Evolutionary conservation across 2,113 vertebrate species (phyloP).

Genomic region (Urocynchramus pylzowi): DNA sequence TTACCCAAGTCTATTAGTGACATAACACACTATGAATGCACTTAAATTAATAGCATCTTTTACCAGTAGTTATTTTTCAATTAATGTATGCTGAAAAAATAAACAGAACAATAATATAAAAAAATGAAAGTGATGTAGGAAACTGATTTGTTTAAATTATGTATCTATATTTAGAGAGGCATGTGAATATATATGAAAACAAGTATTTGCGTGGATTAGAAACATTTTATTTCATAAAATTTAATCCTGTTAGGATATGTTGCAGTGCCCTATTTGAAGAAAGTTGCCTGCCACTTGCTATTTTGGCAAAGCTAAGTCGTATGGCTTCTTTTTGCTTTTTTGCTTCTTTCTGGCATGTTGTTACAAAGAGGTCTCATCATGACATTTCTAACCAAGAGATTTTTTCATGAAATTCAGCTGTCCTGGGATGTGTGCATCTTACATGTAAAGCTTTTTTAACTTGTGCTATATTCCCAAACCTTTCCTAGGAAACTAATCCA

Average conservation of each 20-base stretch:
- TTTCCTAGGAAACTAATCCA: neutral
- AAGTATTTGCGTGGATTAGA: neutral
- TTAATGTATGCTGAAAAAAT: conserved; percentile 69
- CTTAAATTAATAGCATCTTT: conserved; percentile 75
- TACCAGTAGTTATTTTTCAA: conserved; percentile 71
- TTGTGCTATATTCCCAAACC: neutral
- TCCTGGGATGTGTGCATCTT: neutral
- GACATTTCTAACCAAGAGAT: neutral
- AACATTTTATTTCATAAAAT: neutral
- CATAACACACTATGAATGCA: conserved; percentile 64
- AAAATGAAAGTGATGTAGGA: conserved; percentile 49
- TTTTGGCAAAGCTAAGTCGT: neutral
- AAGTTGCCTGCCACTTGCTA: neutral
- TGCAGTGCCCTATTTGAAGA: neutral
- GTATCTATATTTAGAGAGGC: neutral
- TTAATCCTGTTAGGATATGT: conserved; percentile 35
- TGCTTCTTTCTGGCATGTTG: neutral
- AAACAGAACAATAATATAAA: conserved; percentile 51
- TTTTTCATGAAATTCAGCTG: neutral
- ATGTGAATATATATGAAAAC: neutral
- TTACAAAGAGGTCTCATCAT: conserved; percentile 5
- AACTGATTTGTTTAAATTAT: conserved; percentile 13
- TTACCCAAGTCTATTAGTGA: conserved; percentile 68
- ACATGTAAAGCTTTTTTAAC: neutral
- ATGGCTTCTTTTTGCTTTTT: neutral